Percentiles rank a stretch among this genome's conserved stretches.
Conservation (phyloP, 2,113 vertebrate species). For the Brevimyrus niger region DNA sequence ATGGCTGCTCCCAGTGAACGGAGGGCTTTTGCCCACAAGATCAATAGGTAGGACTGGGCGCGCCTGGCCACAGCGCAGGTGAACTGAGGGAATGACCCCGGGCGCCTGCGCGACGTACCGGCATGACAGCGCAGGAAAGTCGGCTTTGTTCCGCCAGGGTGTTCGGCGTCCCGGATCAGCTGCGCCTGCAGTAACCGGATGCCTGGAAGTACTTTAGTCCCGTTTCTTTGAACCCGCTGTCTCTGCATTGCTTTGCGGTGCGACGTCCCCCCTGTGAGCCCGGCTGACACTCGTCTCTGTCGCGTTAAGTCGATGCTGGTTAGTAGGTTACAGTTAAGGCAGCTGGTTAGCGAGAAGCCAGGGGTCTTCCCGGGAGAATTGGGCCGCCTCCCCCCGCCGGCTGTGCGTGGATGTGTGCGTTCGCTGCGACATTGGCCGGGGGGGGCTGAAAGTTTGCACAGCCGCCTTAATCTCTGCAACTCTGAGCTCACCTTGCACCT, state of each 20-base stretch:
- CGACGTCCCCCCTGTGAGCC: neutral
- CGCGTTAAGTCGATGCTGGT: neutral
- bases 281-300: neutral
- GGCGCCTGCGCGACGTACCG: neutral
- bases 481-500: neutral
- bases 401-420: neutral
- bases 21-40: constrained; percentile 83
- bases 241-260: neutral
- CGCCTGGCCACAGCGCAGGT: constrained; percentile 32
- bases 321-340: neutral
- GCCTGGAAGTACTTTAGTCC: neutral
- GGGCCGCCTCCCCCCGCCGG: neutral
- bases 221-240: neutral
- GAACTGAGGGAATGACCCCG: neutral
- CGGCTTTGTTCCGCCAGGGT: constrained; percentile 14
- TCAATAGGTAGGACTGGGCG: constrained; percentile 67
- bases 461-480: neutral
- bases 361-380: neutral
- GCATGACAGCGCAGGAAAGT: neutral
- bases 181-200: neutral
- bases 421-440: neutral
- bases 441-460: neutral
- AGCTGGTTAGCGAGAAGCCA: neutral
- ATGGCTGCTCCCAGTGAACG: constrained; percentile 67
- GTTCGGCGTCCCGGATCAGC: neutral